Evolutionary conservation across 1,140 invertebrate species (phyloP).

Genomic region (Steinernema khuongi): DNA sequence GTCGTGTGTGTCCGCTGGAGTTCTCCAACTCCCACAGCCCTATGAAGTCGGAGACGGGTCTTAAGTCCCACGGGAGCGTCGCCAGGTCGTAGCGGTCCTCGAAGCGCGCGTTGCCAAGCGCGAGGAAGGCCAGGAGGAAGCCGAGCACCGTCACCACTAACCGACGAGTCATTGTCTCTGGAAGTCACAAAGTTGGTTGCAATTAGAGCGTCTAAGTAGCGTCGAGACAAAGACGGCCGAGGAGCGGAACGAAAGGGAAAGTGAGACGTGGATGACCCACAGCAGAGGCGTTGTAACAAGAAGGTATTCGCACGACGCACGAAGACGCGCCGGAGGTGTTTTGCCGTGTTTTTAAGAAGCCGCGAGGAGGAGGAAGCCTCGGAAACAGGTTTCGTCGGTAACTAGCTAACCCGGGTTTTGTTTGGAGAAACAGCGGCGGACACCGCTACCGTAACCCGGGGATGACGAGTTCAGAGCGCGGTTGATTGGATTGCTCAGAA

Average conservation of each 20-base stretch:
- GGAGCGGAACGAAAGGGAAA: background rate
- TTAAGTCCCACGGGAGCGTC: constrained; percentile 52
- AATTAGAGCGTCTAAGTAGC: background rate
- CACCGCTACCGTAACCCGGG: background rate
- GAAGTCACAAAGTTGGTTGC: background rate
- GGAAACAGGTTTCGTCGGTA: background rate
- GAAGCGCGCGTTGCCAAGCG: background rate
- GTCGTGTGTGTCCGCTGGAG: constrained; percentile 33
- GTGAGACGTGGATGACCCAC: background rate
- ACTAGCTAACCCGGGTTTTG: background rate
- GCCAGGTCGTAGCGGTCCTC: constrained; percentile 45
- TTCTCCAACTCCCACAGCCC: constrained; percentile 49
- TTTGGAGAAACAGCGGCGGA: background rate
- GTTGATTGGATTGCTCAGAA: too few relatives aligned
- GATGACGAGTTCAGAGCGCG: background rate
- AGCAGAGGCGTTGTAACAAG: background rate
- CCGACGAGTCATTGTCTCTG: background rate
- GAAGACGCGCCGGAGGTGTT: background rate
- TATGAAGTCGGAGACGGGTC: constrained; percentile 54
- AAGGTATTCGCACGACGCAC: background rate
- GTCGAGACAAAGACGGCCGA: background rate
- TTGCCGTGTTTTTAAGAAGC: background rate
- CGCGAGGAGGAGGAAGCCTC: background rate
- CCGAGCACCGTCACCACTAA: background rate
- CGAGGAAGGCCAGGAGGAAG: background rate